Base-by-base conservation (phyloP, 37 sponge, comb jelly and placozoan species). In the Chondrilla cf. caribensis region DNA sequence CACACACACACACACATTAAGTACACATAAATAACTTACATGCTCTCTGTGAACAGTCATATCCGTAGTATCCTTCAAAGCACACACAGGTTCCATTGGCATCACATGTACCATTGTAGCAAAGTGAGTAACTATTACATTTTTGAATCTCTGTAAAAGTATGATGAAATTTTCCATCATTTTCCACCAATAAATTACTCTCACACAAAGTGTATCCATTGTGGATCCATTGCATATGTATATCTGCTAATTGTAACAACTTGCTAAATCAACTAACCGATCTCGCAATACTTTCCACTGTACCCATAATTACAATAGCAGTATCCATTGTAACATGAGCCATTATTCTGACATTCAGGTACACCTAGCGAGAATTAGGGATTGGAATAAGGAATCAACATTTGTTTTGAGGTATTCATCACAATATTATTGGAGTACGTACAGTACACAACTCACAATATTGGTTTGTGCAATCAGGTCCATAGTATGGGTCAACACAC, bases 101-200 rank as follows among this genome's bases (percentile, higher is more conserved):
- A 62, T 62, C 64, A 62, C 64, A 62, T 19, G 25, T 62, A 19
- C 64, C 64, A 62, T 62, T 62, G 29, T 62, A 62, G 29, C 64
- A 62, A 6, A 47, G 51, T 47, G 51, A 14, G 11, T 47, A 47
- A 47, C 11, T 11, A 47, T 11, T 47, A 11, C 51, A 47, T 11
- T 47, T 47, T 47, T 14, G 9, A 47, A 47, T 47, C 11, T 47
- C 51, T 47, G 51, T 47, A 14, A 11, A 11, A 47, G 11, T 47
- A 47, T 47, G 51, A n/a, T n/a, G n/a, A n/a, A n/a, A n/a, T n/a
- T n/a, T n/a, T n/a, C n/a, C n/a, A n/a, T n/a, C n/a, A n/a, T n/a
- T n/a, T n/a, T n/a, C n/a, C n/a, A n/a, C n/a, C n/a, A n/a, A n/a
- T n/a, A n/a, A n/a, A n/a, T n/a, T n/a, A n/a, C n/a, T n/a, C n/a